Base-by-base conservation (phyloP, 1,140 invertebrate species). In the Helicoverpa armigera region DNA sequence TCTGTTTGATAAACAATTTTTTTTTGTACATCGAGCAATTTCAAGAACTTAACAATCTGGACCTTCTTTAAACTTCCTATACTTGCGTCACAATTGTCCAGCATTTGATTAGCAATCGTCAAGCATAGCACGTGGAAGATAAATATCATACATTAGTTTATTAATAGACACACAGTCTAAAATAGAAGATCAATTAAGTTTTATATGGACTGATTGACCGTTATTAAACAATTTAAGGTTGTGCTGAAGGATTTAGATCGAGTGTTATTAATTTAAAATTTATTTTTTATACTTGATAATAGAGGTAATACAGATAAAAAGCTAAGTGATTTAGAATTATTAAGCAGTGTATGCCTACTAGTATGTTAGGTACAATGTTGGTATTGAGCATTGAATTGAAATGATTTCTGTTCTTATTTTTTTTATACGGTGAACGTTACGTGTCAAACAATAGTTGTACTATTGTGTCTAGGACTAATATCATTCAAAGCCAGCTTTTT, bases 51-150 rank as follows among this genome's bases (percentile, higher is more conserved):
- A 0, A 29, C 58, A 23, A 14, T 31, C 23, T 61, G 3, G 11
- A 61, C 23, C 58, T 61, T 31, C 12, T 61, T 29, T 4, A 14
- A 0, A 12, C 4, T 31, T 11, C 3, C 11, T 31, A 0, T 5
- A 3, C 9, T 48, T 16, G 14, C 35, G 16, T 65, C 3, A 31
- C 35, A 65, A 14, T 65, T 65, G 63, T 65, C 35, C 63, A 65
- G 35, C 70, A 35, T 14, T 18, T 73, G 51, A 54, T 73, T 73
- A 35, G 53, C 53, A 73, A 31, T 73, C 70, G n/a, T 54, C 29
- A 29, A 9, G 29, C 29, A 14, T 56, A 35, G 14, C 53, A 73
- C 70, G 53, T 73, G 70, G 23, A n/a, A 54, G 18, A 23, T 56
- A 31, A 23, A 43, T 35, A 56, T 58, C 43, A 29, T 56, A 23